Base-by-base conservation (phyloP, 2,797 vertebrate genomes). In the Pteropus rufus region DNA sequence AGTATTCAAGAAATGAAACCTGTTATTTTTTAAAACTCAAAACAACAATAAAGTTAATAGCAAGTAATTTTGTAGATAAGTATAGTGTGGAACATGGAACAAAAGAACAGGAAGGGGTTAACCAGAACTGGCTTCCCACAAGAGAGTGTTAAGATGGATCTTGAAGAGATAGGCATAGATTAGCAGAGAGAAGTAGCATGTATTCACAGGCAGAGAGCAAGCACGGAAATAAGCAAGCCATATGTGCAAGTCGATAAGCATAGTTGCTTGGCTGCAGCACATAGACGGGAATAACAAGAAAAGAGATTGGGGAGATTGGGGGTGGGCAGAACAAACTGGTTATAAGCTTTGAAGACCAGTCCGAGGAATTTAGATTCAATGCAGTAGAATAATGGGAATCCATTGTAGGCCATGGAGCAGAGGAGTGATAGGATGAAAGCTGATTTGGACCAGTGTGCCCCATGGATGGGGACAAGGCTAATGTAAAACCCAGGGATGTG, bases 151-250 rank as follows among this genome's bases (percentile, higher is more conserved):
- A 95, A 92, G 8, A 77, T 96, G 91, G 54, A 94, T 95, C 60
- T 86, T 94, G 72, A 97, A 97, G 86, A 18, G 5, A 95, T 94
- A 92, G 95, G 92, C 87, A 95, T 85, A 67, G 89, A 95, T 98
- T 96, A 94, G 90, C 94, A 96, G 88, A 46, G 80, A 97, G 86
- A 96, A 96, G 95, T 96, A 69, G 72, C 84, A 97, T 97, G 46
- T 84, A 36, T 98, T 97, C 96, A 97, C 92, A 98, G 96, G 64
- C 97, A 97, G 97, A 91, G 97, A 65, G 77, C 95, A 97, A 97
- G 94, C 93, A 94, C 34, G 15, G 76, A 95, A 98, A 96, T 91
- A 96, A 98, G 95, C 84, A 95, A 94, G 81, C 87, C 96, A 87
- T 97, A 97, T 97, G 97, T 97, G 89, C 93, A 64, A 80, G 9